Evolutionary conservation across 2,797 vertebrate species (phyloP).

Genomic region (Myripristis murdjan): DNA sequence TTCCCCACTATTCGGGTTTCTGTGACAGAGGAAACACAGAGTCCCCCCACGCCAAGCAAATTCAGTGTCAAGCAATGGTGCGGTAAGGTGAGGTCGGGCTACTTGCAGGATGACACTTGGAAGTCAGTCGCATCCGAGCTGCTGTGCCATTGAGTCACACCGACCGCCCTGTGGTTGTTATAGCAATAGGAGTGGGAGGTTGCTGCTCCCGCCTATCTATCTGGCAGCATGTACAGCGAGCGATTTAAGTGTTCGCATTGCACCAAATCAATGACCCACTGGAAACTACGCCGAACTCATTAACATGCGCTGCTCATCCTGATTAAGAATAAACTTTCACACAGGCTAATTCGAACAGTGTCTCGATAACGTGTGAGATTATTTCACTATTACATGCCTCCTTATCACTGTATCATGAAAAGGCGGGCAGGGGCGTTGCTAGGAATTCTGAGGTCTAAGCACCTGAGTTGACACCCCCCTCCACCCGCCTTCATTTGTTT

Average conservation of each 20-base stretch:
- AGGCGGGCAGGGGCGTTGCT: constrained; percentile 38
- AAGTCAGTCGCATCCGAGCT: constrained; percentile 45
- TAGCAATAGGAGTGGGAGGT: constrained; percentile 67
- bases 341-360: background rate
- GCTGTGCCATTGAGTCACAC: constrained; percentile 51
- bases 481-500: too few species aligned
- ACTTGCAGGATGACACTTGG: constrained; percentile 44
- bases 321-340: too few species aligned
- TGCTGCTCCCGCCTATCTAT: constrained; percentile 59
- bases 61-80: constrained; percentile 44
- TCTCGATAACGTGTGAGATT: background rate
- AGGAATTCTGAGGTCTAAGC: background rate
- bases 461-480: background rate
- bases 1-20: constrained; percentile 69
- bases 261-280: constrained; percentile 69
- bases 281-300: constrained; percentile 22
- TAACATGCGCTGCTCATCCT: background rate
- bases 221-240: constrained; percentile 43
- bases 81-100: constrained; percentile 50
- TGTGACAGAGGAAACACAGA: constrained; percentile 61
- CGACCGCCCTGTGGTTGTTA: constrained; percentile 70
- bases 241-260: constrained; percentile 77
- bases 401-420: background rate
- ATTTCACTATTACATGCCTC: background rate
- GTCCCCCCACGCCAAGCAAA: constrained; percentile 35